Evolutionary conservation across 2,888 invertebrate genomes (phyloP), one percentile per base, ranked within the genome.

Genomic region (Pachydiplax longipennis): DNA sequence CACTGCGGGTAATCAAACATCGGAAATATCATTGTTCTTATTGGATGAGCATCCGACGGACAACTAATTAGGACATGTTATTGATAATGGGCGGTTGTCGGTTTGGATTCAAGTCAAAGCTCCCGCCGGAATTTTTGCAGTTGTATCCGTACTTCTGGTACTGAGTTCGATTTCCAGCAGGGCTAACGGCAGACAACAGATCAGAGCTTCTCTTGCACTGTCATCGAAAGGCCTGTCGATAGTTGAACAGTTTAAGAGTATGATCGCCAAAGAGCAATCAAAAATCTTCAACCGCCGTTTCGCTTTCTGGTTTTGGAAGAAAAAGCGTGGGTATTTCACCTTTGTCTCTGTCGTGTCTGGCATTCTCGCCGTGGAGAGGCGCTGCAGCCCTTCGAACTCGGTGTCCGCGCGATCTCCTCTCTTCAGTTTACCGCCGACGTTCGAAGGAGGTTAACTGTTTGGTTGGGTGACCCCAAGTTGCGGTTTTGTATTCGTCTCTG

Each of bases 301-400:
- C 73, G 73, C 73, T 31, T 73, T 73, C 73, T 73, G 73, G 31
- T 31, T 31, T 73, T 1, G 31, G 73, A 25, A 73, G 73, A 25
- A 73, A 31, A 31, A 31, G 73, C 73, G 31, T n/a, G 73, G 73
- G 73, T 12, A 31, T 53, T 53, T 53, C 53, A 53, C 53, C 53
- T 53, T 53, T 53, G 53, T 44, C 53, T 73, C 31, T 12, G 22
- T 6, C 8, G 58, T 35, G 87, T 87, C 31, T 87, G n/a, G 13
- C 58, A 87, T 87, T 87, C 48, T 61, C 87, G 35, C 87, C 87
- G 87, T 37, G n/a, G 53, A 37, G 87, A 15, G 37, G 87, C 87
- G 87, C 87, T 87, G 87, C 6, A 37, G 37, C 40, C 22, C 37
- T n/a, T 44, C 22, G 4, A 37, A 18, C 87, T 87, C 58, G 35